Base-by-base conservation (phyloP, 2,888 invertebrate genomes). In the Timandra comae region DNA sequence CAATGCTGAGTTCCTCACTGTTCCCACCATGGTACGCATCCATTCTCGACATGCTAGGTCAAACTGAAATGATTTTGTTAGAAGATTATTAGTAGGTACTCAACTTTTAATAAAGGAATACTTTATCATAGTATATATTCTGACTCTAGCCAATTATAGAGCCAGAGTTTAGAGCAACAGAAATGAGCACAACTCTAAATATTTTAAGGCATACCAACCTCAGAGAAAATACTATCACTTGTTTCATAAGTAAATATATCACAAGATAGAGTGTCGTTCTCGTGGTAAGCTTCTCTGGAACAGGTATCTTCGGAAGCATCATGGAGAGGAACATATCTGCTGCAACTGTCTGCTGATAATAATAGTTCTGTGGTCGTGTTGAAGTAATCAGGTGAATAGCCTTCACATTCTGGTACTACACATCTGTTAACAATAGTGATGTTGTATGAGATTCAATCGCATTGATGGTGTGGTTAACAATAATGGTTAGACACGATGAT, bases 1-100 rank as follows among this genome's bases (percentile, higher is more conserved):
- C 58, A 92, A 89, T 24, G 92, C 93, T 25, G 89, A 61, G 62
- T 90, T 91, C 54, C 92, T 90, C 30, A 92, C 82, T 5, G 93
- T 90, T 22, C 93, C 93, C 33, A 93, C 90, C 63, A 93, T 61
- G 1, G 93, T 88, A 40, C 93, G 80, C 74, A 89, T 88, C 93
- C 93, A 93, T 58, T 89, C 86, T 30, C 87, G 87, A 52, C 92
- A 92, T 8, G 87, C 89, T 41, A 92, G 65, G 46, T 78, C 67
- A 72, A 90, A 92, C 92, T 92, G 69, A 5, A 66, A 10, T 10
- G 11, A n/a, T n/a, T n/a, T n/a, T n/a, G n/a, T n/a, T n/a, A n/a
- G n/a, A n/a, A n/a, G n/a, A n/a, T n/a, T n/a, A n/a, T n/a, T n/a
- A n/a, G n/a, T n/a, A n/a, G n/a, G n/a, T n/a, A n/a, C n/a, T n/a